A percentile compares a stretch with the other conserved stretches of the same genome.
phyloP scores from a whole-genome alignment of 2,888 invertebrate genomes.

The Cephonodes hylas region DNA sequence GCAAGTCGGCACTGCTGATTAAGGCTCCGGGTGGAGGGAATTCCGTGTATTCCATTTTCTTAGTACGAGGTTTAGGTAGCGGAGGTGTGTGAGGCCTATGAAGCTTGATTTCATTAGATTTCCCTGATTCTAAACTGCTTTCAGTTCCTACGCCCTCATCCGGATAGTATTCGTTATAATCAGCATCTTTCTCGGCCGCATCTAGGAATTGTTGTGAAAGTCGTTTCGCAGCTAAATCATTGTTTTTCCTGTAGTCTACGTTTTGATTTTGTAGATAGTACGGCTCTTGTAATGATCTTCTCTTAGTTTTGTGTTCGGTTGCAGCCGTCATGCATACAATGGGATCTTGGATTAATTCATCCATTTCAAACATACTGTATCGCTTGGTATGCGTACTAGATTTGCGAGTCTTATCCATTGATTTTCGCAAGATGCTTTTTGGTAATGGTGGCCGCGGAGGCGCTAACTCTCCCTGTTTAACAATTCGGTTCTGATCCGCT shows the following conservation, averaged over 20 bases:
- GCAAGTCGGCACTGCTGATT: slow-evolving; percentile 83
- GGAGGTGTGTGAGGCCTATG: slow-evolving; percentile 78
- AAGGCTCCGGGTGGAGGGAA: slow-evolving; percentile 75
- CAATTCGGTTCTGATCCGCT: slow-evolving; percentile 74
- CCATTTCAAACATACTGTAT: slow-evolving; percentile 91
- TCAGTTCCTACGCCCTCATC: slow-evolving; percentile 84
- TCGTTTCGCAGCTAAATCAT: slow-evolving; percentile 76
- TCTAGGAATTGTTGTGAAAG: slow-evolving; percentile 77
- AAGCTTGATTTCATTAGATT: slow-evolving; percentile 76
- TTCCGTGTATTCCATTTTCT: slow-evolving; percentile 73
- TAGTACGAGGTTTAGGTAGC: slow-evolving; percentile 73
- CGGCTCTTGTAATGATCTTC: slow-evolving; percentile 89
- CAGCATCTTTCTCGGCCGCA: slow-evolving; percentile 78
- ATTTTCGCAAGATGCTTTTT: slow-evolving; percentile 86
- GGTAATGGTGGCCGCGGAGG: slow-evolving; percentile 88
- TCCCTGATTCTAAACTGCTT: slow-evolving; percentile 81
- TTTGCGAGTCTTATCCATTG: slow-evolving; percentile 78
- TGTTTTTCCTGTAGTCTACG: slow-evolving; percentile 74
- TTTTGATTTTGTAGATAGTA: slow-evolving; percentile 82
- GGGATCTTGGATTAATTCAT: slow-evolving; percentile 78
- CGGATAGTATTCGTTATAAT: slow-evolving; percentile 77
- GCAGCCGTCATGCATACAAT: slow-evolving; percentile 67
- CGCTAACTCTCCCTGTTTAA: slow-evolving; percentile 74
- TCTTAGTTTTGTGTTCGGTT: slow-evolving; percentile 81
- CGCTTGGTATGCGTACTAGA: slow-evolving; percentile 81